Conservation (phyloP, 2,797 vertebrate species). For the Phataginus tetradactyla region DNA sequence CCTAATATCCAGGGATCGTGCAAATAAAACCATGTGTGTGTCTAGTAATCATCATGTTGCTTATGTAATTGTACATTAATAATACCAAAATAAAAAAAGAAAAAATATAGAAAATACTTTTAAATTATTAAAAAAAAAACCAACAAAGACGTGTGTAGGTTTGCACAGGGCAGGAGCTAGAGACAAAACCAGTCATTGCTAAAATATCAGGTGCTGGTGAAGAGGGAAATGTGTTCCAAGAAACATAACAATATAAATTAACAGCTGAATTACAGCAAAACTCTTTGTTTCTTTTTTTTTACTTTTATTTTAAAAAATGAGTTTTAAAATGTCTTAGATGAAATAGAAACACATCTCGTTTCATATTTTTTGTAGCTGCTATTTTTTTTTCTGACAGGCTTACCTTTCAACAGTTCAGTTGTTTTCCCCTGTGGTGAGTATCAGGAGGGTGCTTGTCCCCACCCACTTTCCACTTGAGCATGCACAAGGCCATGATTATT, state of each 20-base stretch:
- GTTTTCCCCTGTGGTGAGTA: background rate
- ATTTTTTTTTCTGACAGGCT: background rate
- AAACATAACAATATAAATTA: background rate
- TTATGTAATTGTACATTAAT: no score
- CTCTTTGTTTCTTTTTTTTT: background rate
- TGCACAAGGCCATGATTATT: background rate
- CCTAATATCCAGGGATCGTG: background rate
- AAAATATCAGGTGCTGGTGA: background rate
- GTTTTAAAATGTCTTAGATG: background rate
- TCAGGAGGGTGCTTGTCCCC: background rate
- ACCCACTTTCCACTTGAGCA: background rate
- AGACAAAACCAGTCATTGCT: background rate
- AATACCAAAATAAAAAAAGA: no score
- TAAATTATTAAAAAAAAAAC: no score
- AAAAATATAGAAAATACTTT: no score
- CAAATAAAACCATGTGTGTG: background rate
- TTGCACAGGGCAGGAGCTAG: background rate
- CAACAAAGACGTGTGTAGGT: background rate
- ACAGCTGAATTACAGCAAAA: background rate
- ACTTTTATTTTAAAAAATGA: background rate
- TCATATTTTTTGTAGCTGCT: background rate
- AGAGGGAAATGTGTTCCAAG: background rate
- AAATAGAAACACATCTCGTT: background rate
- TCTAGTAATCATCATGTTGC: no score
- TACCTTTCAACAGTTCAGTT: background rate